phyloP scores from a whole-genome alignment of 2,113 vertebrate genomes.

The Benitochromis conjunctus region DNA sequence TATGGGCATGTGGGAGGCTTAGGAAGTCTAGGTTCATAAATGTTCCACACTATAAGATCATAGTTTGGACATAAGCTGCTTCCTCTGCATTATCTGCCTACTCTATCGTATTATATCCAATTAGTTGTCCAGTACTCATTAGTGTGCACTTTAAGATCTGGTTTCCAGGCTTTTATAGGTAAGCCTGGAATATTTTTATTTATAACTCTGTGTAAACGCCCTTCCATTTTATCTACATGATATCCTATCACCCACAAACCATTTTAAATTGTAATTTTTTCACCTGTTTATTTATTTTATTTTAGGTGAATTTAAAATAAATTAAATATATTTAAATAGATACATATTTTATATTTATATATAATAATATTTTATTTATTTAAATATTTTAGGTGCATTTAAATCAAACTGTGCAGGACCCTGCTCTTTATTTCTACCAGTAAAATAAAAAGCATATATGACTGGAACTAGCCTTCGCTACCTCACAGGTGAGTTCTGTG shows the following conservation, averaged over 20 bases:
- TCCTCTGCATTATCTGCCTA: background rate
- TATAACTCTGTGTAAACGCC: no score
- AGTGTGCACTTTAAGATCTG: background rate
- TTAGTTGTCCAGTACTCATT: background rate
- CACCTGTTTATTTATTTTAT: rapidly evolving
- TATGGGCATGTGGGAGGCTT: background rate
- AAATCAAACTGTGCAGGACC: background rate
- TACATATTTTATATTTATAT: background rate
- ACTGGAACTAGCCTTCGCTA: rapidly evolving
- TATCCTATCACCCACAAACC: rapidly evolving
- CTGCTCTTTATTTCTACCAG: background rate
- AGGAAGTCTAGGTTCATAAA: background rate
- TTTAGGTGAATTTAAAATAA: background rate
- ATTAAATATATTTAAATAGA: background rate
- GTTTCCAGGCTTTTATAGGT: background rate
- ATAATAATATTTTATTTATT: background rate
- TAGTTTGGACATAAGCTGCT: background rate
- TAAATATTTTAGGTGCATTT: background rate
- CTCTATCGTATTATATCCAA: background rate
- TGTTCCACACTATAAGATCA: background rate
- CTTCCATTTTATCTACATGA: background rate
- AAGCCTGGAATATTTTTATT: background rate
- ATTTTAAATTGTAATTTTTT: background rate
- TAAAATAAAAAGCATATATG: background rate
- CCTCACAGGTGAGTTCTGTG: background rate